These are phyloP conservation scores for Hetaerina americana DNA, from an alignment of 1,140 invertebrate species.

Conservation along the genomic window DNA sequence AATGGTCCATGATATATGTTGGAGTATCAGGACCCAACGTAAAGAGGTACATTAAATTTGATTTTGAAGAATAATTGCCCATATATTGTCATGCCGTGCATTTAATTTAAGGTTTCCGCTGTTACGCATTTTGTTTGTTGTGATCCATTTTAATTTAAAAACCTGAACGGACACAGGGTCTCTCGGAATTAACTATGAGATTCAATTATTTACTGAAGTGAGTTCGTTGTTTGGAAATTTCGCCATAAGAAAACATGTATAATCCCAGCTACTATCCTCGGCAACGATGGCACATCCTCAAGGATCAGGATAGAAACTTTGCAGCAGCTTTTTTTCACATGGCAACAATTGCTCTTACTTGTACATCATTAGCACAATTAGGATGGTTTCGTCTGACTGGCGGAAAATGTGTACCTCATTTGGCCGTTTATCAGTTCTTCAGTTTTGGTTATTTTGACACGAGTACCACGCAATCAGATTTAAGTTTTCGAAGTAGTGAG, in stretches of 20 bases:
- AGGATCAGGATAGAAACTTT: conserved; percentile 32
- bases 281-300: conserved; percentile 17
- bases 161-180: no score
- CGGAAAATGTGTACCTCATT: conserved; percentile 31
- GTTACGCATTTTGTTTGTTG: no score
- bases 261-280: background rate
- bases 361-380: conserved; percentile 34
- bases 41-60: no score
- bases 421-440: conserved; percentile 35
- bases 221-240: no score
- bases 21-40: no score
- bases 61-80: no score
- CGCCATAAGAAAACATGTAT: conserved; percentile 38
- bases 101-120: no score
- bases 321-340: conserved; percentile 38
- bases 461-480: background rate
- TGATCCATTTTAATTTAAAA: no score
- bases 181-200: no score
- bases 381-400: conserved; percentile 38
- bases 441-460: conserved; percentile 18
- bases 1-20: no score
- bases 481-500: background rate
- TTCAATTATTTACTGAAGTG: no score
- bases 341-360: conserved; percentile 33
- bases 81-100: no score